phyloP scores from a whole-genome alignment of 1,140 invertebrate genomes.

The Bombus ignitus region DNA sequence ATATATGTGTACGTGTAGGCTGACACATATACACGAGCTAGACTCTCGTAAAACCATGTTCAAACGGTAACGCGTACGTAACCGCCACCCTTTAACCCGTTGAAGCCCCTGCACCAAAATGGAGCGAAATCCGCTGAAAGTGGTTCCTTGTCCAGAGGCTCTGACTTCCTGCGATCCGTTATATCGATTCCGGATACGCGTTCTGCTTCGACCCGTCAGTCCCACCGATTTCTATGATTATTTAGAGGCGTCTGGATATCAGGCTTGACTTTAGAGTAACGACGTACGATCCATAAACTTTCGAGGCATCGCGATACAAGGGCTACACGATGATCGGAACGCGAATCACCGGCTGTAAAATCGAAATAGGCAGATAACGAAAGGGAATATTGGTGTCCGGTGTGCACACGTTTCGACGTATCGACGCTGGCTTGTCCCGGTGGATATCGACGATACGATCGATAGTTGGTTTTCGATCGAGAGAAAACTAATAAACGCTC shows the following conservation, averaged over 20 bases:
- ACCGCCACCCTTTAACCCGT: slow-evolving; percentile 21
- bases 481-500: slow-evolving; percentile 7
- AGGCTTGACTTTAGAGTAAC: not conserved
- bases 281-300: slow-evolving; percentile 9
- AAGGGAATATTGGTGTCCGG: not conserved
- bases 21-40: too few species aligned
- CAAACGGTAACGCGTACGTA: slow-evolving; percentile 15
- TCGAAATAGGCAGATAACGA: slow-evolving; percentile 7
- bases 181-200: slow-evolving; percentile 38
- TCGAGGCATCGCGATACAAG: not conserved
- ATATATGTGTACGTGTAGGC: not conserved
- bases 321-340: not conserved
- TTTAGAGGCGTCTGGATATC: not conserved
- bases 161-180: slow-evolving; percentile 19
- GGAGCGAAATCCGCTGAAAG: slow-evolving; percentile 26
- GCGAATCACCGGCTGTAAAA: slow-evolving; percentile 23
- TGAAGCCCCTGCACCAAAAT: not conserved
- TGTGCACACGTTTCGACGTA: not conserved
- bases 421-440: not conserved
- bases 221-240: not conserved
- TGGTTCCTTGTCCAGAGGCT: slow-evolving; percentile 28
- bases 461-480: not conserved
- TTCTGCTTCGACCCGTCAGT: not conserved
- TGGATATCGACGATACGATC: not conserved
- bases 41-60: slow-evolving; percentile 13